A percentile compares a stretch with the other conserved stretches of the same genome.
phyloP scores from a whole-genome alignment of 35 echinoderm and acorn worm genomes.

The Heliocidaris tuberculata region DNA sequence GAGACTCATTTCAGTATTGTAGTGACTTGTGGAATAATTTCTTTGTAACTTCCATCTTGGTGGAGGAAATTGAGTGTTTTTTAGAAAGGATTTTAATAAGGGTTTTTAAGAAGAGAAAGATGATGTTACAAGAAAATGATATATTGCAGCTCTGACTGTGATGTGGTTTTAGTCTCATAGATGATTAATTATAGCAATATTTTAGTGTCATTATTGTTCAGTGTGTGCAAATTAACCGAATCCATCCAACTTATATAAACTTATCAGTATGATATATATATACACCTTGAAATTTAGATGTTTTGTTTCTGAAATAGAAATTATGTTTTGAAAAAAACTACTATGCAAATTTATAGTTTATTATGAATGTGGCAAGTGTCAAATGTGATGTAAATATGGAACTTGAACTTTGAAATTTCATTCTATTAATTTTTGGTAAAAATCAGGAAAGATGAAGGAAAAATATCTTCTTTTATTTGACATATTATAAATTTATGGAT shows the following conservation, averaged over 20 bases:
- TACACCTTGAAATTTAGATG: neutral
- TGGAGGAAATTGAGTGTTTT: neutral
- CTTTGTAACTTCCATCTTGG: neutral
- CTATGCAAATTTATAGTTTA: neutral
- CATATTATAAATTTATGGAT: no score
- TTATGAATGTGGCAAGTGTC: neutral
- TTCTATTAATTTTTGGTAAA: no score
- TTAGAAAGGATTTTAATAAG: neutral
- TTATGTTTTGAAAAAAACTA: neutral
- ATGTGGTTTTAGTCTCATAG: neutral
- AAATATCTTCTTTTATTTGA: no score
- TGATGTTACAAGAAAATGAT: neutral
- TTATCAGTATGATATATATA: neutral
- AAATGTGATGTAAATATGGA: no score
- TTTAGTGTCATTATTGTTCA: neutral
- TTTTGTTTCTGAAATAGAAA: neutral
- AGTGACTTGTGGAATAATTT: neutral
- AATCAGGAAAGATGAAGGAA: no score
- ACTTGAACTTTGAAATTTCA: no score
- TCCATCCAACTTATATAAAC: neutral
- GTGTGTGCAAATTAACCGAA: neutral
- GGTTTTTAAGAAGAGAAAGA: neutral
- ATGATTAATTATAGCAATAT: neutral
- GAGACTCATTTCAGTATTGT: neutral
- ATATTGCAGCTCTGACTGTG: neutral